These are phyloP conservation scores for Neoniphon sammara DNA, from an alignment of 2,797 vertebrate genomes.

Conservation along the genomic window DNA sequence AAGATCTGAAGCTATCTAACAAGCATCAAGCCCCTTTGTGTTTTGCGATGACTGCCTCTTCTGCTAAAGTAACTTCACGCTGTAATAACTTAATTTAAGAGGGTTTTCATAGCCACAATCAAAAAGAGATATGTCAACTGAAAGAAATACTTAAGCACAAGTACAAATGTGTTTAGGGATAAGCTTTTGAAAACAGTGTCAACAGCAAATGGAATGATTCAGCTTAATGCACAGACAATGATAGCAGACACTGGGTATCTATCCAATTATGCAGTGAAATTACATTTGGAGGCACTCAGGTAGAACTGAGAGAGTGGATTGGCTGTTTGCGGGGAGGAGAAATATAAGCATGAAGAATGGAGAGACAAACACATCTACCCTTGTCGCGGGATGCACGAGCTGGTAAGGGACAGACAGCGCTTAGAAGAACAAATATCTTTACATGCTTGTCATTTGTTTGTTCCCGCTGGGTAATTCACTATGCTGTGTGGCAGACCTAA, in stretches of 20 bases:
- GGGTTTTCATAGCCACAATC: slow-evolving; percentile 31
- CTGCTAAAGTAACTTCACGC: slow-evolving; percentile 42
- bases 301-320: slow-evolving; percentile 73
- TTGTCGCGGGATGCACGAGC: slow-evolving; percentile 51
- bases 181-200: slow-evolving; percentile 77
- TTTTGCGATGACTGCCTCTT: slow-evolving; percentile 50
- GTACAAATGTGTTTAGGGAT: slow-evolving; percentile 67
- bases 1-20: slow-evolving; percentile 67
- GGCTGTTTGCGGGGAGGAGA: slow-evolving; percentile 49
- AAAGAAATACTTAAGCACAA: slow-evolving; percentile 64
- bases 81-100: slow-evolving; percentile 58
- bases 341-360: slow-evolving; percentile 63
- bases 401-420: slow-evolving; percentile 26
- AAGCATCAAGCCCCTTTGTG: slow-evolving; percentile 61
- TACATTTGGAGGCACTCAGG: slow-evolving; percentile 80
- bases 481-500: slow-evolving; percentile 7
- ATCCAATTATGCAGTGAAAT: slow-evolving; percentile 81
- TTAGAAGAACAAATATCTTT: slow-evolving; percentile 18
- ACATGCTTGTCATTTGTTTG: slow-evolving; percentile 30
- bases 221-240: slow-evolving; percentile 77
- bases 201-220: slow-evolving; percentile 71
- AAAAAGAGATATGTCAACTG: slow-evolving; percentile 41
- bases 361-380: slow-evolving; percentile 71
- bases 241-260: slow-evolving; percentile 74
- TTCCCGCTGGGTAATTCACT: slow-evolving; percentile 19